phyloP scores from a whole-genome alignment of 2,888 invertebrate species.

The Allophyes oxyacanthae region DNA sequence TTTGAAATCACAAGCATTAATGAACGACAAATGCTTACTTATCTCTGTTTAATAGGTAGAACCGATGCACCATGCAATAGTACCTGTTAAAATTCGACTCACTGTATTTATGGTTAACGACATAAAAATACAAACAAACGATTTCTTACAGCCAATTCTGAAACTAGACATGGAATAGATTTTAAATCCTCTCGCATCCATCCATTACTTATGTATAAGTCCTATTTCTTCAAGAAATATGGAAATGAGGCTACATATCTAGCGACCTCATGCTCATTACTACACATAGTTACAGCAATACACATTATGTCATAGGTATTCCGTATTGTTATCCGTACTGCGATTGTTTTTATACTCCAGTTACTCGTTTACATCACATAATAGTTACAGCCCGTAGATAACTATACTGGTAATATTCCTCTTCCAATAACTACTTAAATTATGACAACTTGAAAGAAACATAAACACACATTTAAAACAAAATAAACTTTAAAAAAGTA shows the following conservation, averaged over 20 bases:
- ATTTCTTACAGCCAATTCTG: too few species aligned
- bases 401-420: too few species aligned
- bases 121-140: too few species aligned
- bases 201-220: too few species aligned
- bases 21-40: slow-evolving; percentile 12
- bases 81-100: slow-evolving; percentile 21
- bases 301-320: slow-evolving; percentile 39
- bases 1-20: slow-evolving; percentile 19
- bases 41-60: slow-evolving; percentile 33
- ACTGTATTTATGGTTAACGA: slow-evolving; percentile 7
- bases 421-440: not conserved
- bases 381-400: slow-evolving; percentile 10
- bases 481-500: too few species aligned
- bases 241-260: slow-evolving; percentile 41
- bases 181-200: too few species aligned
- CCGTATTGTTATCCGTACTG: slow-evolving; percentile 41
- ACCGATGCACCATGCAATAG: slow-evolving; percentile 33
- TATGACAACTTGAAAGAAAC: too few species aligned
- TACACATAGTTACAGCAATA: slow-evolving; percentile 12
- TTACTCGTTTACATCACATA: slow-evolving; percentile 46
- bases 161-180: too few species aligned
- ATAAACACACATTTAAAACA: too few species aligned
- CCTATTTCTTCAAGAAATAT: slow-evolving; percentile 30
- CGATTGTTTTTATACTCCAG: slow-evolving; percentile 54
- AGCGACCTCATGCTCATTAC: slow-evolving; percentile 42